Percentiles rank a stretch among this genome's conserved stretches.
phyloP scores from a whole-genome alignment of 1,140 invertebrate genomes.

The Steinernema khuongi region DNA sequence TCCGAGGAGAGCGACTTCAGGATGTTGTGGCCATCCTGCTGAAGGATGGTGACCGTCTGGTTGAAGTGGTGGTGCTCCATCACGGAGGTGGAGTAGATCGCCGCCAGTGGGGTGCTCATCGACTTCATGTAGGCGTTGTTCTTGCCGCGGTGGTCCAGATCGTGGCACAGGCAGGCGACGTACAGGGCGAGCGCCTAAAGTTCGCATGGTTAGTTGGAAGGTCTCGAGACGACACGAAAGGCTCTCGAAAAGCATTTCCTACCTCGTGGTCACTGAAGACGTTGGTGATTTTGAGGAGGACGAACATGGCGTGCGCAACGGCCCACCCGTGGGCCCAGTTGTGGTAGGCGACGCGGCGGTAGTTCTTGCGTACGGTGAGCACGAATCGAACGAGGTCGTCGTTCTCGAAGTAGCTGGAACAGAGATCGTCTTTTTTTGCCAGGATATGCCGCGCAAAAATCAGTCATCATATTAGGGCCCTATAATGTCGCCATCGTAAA shows the following conservation, averaged over 20 bases:
- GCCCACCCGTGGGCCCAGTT: slow-evolving; percentile 81
- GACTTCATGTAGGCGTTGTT: slow-evolving; percentile 82
- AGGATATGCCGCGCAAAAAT: too few relatives aligned
- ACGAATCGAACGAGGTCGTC: slow-evolving; percentile 69
- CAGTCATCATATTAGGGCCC: too few relatives aligned
- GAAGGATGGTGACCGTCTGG: slow-evolving; percentile 75
- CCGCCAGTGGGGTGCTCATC: slow-evolving; percentile 73
- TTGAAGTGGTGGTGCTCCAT: slow-evolving; percentile 83
- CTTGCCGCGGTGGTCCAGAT: slow-evolving; percentile 87
- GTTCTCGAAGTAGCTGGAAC: slow-evolving; percentile 60
- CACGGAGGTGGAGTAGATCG: slow-evolving; percentile 75
- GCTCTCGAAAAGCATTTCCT: slow-evolving; percentile 28
- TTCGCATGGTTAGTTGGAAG: too few relatives aligned
- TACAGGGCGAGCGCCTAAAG: slow-evolving; percentile 83
- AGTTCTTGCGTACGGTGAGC: slow-evolving; percentile 76
- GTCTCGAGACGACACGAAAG: not conserved
- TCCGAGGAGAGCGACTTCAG: slow-evolving; percentile 69
- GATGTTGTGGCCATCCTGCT: slow-evolving; percentile 77
- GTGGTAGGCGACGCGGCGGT: slow-evolving; percentile 71
- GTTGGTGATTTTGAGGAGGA: slow-evolving; percentile 66
- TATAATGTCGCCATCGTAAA: too few relatives aligned
- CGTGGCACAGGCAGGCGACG: slow-evolving; percentile 91
- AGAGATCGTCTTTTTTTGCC: slow-evolving; percentile 15
- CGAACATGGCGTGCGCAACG: slow-evolving; percentile 76
- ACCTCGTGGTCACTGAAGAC: slow-evolving; percentile 67